Evolutionary conservation across 1,140 invertebrate genomes (phyloP).

Genomic region (Brachionus rotundiformis): DNA sequence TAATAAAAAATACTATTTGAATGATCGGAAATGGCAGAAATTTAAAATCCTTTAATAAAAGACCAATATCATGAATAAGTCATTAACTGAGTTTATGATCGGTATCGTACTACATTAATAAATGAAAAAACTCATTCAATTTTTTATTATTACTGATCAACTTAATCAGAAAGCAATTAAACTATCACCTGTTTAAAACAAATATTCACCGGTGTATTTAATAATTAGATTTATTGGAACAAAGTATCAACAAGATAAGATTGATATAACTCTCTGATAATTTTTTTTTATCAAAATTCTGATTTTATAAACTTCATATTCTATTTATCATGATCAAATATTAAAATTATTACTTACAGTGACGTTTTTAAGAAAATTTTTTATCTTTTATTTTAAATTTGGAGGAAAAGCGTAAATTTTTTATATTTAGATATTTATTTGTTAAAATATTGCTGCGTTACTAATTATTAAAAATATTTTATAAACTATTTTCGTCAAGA

Average conservation of each 20-base stretch:
- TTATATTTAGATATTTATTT: not conserved
- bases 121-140: not conserved
- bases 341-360: constrained; percentile 9
- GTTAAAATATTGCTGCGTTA: not conserved
- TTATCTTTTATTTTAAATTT: not conserved
- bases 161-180: not conserved
- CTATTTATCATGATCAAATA: not conserved
- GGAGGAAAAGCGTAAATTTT: not conserved
- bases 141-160: too few relatives aligned
- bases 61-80: not conserved
- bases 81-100: not conserved
- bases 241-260: not conserved
- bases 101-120: not conserved
- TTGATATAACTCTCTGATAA: not conserved
- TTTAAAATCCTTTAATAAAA: too few relatives aligned
- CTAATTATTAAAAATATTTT: too few relatives aligned
- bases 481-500: too few relatives aligned
- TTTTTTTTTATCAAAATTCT: not conserved
- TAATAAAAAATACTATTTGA: too few relatives aligned
- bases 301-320: not conserved
- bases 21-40: too few relatives aligned
- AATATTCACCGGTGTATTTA: not conserved
- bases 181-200: not conserved
- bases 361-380: not conserved
- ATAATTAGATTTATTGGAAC: not conserved